Base-by-base conservation (phyloP, 1,140 invertebrate genomes). In the Achatina immaculata region DNA sequence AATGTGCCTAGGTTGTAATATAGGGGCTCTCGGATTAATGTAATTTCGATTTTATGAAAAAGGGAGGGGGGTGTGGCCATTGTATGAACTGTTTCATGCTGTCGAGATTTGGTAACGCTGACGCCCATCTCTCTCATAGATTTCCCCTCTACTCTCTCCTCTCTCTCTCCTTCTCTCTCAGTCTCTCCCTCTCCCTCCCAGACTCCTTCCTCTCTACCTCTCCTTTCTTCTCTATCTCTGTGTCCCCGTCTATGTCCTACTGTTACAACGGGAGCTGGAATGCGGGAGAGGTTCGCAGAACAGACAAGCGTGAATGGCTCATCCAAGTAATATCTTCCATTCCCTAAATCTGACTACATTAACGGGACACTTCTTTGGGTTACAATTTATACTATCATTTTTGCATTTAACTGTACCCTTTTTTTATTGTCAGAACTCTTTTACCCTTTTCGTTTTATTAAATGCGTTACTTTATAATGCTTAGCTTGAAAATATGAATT, bases 151-250 rank as follows among this genome's bases (percentile, higher is more conserved):
- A 31, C 62, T 66, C 62, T 45, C 31, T 62, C 28, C 62, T 78
- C 76, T 42, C 76, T 78, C 36, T 66, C 76, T 28, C 78, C 45
- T 55, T 45, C 65, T 31, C 66, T 48, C 43, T 68, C 42, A 43
- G 28, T 68, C 65, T 66, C 38, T 66, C 58, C 28, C 51, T 66
- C 31, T 66, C 51, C 43, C 51, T 43, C 51, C 43, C 36, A 40
- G 7, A 40, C 62, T 42, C 55, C 24, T 43, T 42, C 21, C 40
- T 62, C 40, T 21, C 40, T 62, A 7, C 19, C 40, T 36, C 36
- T 16, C 36, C 28, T 1, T 38, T 48, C 74, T 58, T n/a, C n/a
- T 9, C n/a, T 31, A 0, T 21, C 16, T 31, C 24, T 24, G 48
- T 9, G 21, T 48, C 4, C 11, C 24, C 40, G 48, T n/a, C 36